These are phyloP conservation scores for Sciurus carolinensis DNA, from an alignment of 2,797 vertebrate species.

Conservation along the genomic window DNA sequence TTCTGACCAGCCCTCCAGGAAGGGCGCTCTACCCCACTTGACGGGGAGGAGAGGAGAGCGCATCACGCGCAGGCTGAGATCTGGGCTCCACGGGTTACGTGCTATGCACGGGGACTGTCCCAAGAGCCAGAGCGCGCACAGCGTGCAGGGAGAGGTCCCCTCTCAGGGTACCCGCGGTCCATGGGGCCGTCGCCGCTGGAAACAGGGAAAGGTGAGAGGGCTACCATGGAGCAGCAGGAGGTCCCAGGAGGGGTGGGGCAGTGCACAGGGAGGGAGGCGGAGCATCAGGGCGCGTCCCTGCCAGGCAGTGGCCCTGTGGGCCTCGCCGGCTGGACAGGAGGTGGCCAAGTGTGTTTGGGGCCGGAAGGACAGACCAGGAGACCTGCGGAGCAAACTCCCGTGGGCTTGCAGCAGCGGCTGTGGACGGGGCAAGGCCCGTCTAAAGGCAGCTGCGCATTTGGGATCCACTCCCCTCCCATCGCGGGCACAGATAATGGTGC, in stretches of 20 bases:
- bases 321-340: neutral
- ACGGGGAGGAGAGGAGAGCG: neutral
- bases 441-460: neutral
- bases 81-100: too few species aligned
- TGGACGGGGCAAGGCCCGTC: neutral
- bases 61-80: neutral
- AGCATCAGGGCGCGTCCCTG: neutral
- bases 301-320: neutral
- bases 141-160: neutral
- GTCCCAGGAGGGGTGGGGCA: neutral
- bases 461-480: neutral
- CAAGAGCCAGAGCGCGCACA: neutral
- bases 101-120: neutral
- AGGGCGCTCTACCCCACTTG: neutral
- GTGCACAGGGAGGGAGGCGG: neutral
- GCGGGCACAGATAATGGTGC: neutral
- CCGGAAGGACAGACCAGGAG: neutral
- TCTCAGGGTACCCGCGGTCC: neutral
- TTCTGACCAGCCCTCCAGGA: neutral
- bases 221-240: neutral
- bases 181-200: too few species aligned
- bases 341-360: neutral
- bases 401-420: neutral
- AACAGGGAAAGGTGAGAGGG: neutral
- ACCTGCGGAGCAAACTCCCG: neutral